Base-by-base conservation (phyloP, 2,888 invertebrate species). In the Tetanocera ferruginea region DNA sequence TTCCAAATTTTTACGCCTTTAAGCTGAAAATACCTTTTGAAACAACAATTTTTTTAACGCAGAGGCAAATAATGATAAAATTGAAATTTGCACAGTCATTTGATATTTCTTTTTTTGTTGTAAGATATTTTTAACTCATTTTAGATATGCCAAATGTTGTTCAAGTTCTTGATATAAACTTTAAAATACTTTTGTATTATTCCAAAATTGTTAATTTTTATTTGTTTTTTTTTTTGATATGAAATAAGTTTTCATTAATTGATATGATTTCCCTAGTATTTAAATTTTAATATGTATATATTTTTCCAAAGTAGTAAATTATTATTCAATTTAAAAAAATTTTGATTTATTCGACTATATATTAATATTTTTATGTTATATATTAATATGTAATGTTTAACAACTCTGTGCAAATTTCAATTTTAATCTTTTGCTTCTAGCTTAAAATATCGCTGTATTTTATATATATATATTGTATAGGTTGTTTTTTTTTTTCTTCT, bases 21-120 rank as follows among this genome's bases (percentile, higher is more conserved):
- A 43, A 57, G 69, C 81, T 81, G 78, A 80, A 78, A 73, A 74
- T 80, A 49, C 28, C 25, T 69, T 49, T 25, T 28, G n/a, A 25
- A 9, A 25, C 23, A 11, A 55, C 25, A 25, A 31, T 55, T 5
- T 34, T 23, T 14, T 19, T 11, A 34, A 52, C 28, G 9, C 64
- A 74, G 34, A 28, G 1, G n/a, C 60, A 62, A 72, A 25, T 2
- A 14, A 43, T 60, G 5, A 11, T 60, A n/a, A 23, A 14, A 57
- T 72, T 34, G 31, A 57, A 34, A 57, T 34, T 43, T 60, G 23
- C 25, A 25, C 28, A 25, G 14, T 67, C 19, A 34, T 1, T 34
- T 37, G 2, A 28, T 66, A 31, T 5, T 49, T 19, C 19, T 23
- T 43, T 23, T 37, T 43, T 43, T 49, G 37, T 49, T 67, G 49